Base-by-base conservation (phyloP, 2,113 vertebrate species). In the Cettia cetti region DNA sequence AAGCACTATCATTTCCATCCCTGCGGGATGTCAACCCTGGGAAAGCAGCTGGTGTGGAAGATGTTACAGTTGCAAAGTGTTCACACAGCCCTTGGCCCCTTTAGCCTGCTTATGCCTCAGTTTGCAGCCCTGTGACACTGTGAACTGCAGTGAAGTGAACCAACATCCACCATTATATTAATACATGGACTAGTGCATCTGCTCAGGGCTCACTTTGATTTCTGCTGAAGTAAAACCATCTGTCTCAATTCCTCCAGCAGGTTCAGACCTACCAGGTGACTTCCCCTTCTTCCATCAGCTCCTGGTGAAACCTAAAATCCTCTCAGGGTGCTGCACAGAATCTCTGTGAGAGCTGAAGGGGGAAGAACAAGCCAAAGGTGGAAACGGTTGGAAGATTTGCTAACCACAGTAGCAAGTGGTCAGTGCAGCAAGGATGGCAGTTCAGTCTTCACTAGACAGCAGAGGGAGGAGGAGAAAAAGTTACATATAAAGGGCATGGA, bases 31-130 rank as follows among this genome's bases (percentile, higher is more conserved):
- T 45, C 21, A 31, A 1, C 27, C 18, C 3, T 17, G 22, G 37
- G 30, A 63, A 57, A 87, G 24, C 33, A 23, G 10, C 13, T 1
- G 7, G 31, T 21, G 11, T 9, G 49, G 26, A 39, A 68, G 49
- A 13, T 0, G 0, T 26, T 49, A 13, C 15, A 44, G 16, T 4
- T 12, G 21, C 33, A 6, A 45, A 47, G 20, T 3, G 8, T 22
- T 49, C 40, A 27, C 42, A 27, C 12, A 39, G 21, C 28, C 24
- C 31, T 10, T 13, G 50, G 21, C 12, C 50, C 10, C 9, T 27
- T 69, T 0, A 7, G 33, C 50, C 40, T 13, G 22, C 11, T 42
- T 31, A 5, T 4, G 28, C 7, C 11, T 47, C 5, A 7, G 11
- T 35, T 10, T 59, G 54, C 13, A 72, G 64, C 50, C 37, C 16